Base-by-base conservation (phyloP, 2,888 invertebrate species). In the Mesochorus sp. region DNA sequence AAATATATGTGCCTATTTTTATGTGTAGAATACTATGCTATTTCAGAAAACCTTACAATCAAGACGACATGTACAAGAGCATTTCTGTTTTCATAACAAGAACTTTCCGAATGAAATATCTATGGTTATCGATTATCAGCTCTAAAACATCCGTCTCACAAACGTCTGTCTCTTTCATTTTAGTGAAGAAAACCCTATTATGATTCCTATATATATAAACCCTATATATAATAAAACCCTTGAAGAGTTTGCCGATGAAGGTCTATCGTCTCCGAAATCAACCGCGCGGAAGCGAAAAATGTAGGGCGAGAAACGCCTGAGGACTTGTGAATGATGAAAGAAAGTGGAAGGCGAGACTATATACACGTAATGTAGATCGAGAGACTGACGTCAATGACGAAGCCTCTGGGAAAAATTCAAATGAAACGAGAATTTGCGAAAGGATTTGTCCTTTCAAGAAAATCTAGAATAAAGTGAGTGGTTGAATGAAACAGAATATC, bases 51-150 rank as follows among this genome's bases (percentile, higher is more conserved):
- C 14, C 24, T 21, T 44, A 68, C 53, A 34, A 61, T 55, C 21
- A 57, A 59, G 37, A 68, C 42, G 44, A 73, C 49, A 55, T 57
- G 4, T 47, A 19, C 4, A 37, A 24, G 55, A 47, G 12, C 21
- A 0, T 12, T 12, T 37, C 14, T 37, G 49, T 26, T 49, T n/a
- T 51, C 37, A 24, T 51, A 34, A 44, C 21, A 12, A 57, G 17
- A 17, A 31, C 10, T 26, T 31, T 34, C 31, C 19, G n/a, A n/a
- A n/a, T n/a, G 37, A 59, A 57, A 68, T 44, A 47, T 68, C 28
- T 57, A 31, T 4, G 34, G 68, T 57, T 68, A 57, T 68, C 44
- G 44, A 57, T 68, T 68, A 14, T 28, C 39, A 42, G 19, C 31
- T 49, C 10, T 14, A 5, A 28, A 47, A 64, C 61, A 44, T 62